Evolutionary conservation across 2,113 vertebrate genomes (phyloP).

Genomic region (Otus sunia): DNA sequence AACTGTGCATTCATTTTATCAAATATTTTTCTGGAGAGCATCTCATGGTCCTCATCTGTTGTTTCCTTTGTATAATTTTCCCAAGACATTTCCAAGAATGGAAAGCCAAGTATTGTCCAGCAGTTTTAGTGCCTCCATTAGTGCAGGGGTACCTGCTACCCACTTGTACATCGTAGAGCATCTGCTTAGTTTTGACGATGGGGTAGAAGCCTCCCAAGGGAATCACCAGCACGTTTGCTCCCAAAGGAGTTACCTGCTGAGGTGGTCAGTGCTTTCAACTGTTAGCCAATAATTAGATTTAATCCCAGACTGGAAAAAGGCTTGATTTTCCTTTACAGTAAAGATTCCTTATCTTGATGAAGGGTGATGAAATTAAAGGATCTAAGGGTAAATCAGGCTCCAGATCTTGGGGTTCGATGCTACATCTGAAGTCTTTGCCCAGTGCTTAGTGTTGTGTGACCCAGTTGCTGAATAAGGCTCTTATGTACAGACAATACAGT

Average conservation of each 20-base stretch:
- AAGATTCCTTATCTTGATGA: background rate
- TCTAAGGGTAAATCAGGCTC: background rate
- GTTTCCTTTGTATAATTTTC: background rate
- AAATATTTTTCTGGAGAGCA: background rate
- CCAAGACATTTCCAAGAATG: background rate
- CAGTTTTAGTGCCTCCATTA: background rate
- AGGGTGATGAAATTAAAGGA: background rate
- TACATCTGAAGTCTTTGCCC: background rate
- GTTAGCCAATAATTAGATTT: background rate
- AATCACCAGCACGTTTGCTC: background rate
- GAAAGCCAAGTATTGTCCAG: background rate
- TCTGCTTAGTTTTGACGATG: background rate
- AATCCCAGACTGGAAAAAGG: background rate
- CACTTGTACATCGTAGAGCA: background rate
- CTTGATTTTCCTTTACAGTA: background rate
- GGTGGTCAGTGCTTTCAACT: background rate
- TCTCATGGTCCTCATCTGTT: background rate
- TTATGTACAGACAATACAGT: background rate
- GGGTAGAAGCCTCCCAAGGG: background rate
- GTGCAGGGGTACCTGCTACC: background rate
- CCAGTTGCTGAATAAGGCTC: background rate
- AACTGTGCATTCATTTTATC: background rate
- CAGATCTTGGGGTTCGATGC: background rate
- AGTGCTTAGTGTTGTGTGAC: background rate
- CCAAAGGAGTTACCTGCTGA: background rate